phyloP scores from a whole-genome alignment of 2,113 vertebrate species.

The Corvus moneduloides region DNA sequence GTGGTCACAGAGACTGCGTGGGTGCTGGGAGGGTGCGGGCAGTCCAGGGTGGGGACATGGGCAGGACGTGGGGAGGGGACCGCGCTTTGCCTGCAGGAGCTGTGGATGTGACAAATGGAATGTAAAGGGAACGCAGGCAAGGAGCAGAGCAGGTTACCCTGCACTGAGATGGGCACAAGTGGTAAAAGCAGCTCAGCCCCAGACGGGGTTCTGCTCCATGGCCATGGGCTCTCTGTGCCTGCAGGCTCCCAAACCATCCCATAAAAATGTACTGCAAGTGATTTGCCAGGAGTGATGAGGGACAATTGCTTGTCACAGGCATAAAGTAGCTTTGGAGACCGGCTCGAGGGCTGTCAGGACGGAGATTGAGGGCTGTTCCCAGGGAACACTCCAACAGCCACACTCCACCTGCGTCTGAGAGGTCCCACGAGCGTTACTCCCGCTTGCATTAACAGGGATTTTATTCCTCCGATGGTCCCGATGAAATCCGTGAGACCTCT shows the following conservation, averaged over 20 bases:
- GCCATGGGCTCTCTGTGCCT: background rate
- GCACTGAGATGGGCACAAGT: rapidly evolving
- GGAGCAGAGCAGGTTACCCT: background rate
- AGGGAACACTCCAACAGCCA: background rate
- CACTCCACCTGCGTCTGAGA: rapidly evolving
- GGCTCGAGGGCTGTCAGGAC: rapidly evolving
- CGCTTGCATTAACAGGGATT: background rate
- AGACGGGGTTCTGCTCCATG: rapidly evolving
- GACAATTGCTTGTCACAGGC: background rate
- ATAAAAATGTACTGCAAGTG: background rate
- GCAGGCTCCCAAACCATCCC: background rate
- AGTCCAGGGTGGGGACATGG: background rate
- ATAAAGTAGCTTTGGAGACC: background rate
- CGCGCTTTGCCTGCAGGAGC: rapidly evolving
- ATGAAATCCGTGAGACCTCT: slow-evolving; percentile 29
- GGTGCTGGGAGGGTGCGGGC: background rate
- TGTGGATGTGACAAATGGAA: rapidly evolving
- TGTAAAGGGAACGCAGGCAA: background rate
- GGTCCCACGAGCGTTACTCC: rapidly evolving
- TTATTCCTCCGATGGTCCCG: background rate
- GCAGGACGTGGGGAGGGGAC: rapidly evolving
- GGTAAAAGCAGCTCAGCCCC: background rate
- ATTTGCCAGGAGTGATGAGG: background rate
- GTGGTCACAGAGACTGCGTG: slow-evolving; percentile 19
- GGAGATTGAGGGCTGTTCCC: background rate